Evolutionary conservation across 2,113 vertebrate species (phyloP), one percentile per base, ranked within the genome.

Genomic region (Aleadryas rufinucha): DNA sequence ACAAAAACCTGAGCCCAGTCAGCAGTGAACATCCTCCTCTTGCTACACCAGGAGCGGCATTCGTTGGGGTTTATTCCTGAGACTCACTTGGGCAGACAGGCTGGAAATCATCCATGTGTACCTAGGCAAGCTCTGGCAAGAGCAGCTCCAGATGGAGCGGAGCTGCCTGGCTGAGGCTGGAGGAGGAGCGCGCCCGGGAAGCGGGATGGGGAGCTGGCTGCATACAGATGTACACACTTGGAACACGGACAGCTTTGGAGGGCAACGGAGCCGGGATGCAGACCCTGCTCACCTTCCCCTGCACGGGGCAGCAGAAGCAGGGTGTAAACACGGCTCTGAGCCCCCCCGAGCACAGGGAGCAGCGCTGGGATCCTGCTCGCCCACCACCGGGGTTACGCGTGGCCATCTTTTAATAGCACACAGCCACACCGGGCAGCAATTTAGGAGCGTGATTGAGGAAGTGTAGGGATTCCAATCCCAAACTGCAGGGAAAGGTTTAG

Each of bases 91-190:
- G 91, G 91, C 86, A 78, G 86, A 42, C 57, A 76, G 72, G 89
- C 72, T 74, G 45, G 83, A 75, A 93, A 88, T 44, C 54, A 86
- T 77, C 76, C 72, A 18, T 16, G 60, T 64, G 86, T 74, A 81
- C 75, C 63, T 53, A 70, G 88, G 92, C 59, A 59, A 33, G 92
- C 87, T 76, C 92, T 70, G 79, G 75, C 76, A 78, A 66, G 80
- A 64, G 80, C 59, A 94, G 16, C 93, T 93, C 86, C 93, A 95
- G 95, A 86, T 95, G 95, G 95, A 96, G 81, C 21, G 1, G 94
- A 84, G 89, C 93, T 89, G 93, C 91, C 85, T 70, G 80, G 20
- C 54, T 69, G 88, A 75, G 95, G 90, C 79, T 41, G 82, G 70
- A 80, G 85, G 92, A 97, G 90, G 59, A 93, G 78, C 6, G 2